A percentile compares a stretch with the other conserved stretches of the same genome.
Conservation (phyloP, 2,888 invertebrate species). For the Rhabditoides inermis region DNA sequence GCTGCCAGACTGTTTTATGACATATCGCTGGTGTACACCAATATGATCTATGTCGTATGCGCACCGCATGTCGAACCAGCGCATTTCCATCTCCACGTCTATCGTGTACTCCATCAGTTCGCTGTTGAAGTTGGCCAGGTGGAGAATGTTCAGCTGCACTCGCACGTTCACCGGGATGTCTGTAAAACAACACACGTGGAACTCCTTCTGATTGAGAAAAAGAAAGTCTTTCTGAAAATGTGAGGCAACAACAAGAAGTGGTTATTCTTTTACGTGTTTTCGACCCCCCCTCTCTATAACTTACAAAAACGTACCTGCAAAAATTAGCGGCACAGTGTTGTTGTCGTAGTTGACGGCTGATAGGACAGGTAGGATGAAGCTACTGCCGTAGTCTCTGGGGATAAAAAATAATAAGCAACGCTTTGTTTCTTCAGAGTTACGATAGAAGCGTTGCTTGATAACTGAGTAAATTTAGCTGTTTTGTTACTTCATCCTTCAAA, state of each 20-base stretch:
- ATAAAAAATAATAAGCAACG: neutral
- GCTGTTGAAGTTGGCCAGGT: conserved; percentile 47
- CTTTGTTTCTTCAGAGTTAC: neutral
- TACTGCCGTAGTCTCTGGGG: conserved; percentile 42
- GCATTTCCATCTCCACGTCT: conserved; percentile 41
- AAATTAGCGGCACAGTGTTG: conserved; percentile 43
- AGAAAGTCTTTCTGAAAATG: no score
- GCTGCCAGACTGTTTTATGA: no score
- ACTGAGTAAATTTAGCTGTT: neutral
- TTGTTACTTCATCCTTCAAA: neutral
- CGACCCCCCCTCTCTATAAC: neutral
- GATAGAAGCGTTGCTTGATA: neutral
- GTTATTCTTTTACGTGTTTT: neutral
- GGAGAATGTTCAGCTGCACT: conserved; percentile 38
- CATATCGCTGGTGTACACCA: neutral
- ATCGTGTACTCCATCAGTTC: conserved; percentile 46
- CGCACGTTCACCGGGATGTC: conserved; percentile 46
- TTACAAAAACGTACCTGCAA: conserved; percentile 28
- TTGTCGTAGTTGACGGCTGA: conserved; percentile 45
- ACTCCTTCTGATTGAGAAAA: no score
- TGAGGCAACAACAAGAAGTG: neutral
- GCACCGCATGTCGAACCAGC: conserved; percentile 38
- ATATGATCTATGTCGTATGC: neutral
- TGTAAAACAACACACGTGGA: no score
- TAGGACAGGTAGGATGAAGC: conserved; percentile 44